Conservation (phyloP, 2,113 vertebrate species). For the Pycnonotus jocosus region DNA sequence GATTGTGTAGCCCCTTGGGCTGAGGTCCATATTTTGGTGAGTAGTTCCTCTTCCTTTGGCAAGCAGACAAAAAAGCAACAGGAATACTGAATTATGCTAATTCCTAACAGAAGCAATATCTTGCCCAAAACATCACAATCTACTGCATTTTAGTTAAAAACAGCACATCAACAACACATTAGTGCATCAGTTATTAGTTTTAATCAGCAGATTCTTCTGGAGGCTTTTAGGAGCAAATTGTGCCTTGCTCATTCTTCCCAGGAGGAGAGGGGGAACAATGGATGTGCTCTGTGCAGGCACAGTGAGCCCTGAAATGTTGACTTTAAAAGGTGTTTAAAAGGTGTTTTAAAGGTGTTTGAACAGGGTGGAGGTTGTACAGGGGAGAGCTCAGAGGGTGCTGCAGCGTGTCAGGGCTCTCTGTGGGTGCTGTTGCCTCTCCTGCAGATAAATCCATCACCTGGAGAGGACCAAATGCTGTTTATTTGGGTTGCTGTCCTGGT, state of each 20-base stretch:
- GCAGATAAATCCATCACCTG: not conserved
- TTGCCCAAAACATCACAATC: not conserved
- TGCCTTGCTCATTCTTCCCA: not conserved
- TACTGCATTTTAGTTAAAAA: not conserved
- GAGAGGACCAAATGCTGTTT: not conserved
- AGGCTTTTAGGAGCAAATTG: not conserved
- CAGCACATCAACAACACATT: not conserved
- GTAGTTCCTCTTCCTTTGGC: constrained; percentile 11
- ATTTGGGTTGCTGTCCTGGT: not conserved
- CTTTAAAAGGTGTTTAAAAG: not conserved
- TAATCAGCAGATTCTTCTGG: constrained; percentile 8
- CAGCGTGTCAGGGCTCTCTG: fast-evolving
- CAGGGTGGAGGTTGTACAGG: not conserved
- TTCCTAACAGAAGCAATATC: not conserved
- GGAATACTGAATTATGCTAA: not conserved
- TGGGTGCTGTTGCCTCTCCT: not conserved
- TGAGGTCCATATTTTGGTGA: not conserved
- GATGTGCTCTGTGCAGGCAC: not conserved
- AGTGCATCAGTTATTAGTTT: not conserved
- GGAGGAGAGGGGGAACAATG: not conserved
- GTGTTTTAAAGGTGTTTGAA: not conserved
- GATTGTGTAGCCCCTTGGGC: not conserved
- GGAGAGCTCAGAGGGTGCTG: not conserved
- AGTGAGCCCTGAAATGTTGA: not conserved
- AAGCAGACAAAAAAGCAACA: not conserved